These are phyloP conservation scores for Danio jaintianensis DNA, from an alignment of 2,797 vertebrate genomes.

Conservation along the genomic window DNA sequence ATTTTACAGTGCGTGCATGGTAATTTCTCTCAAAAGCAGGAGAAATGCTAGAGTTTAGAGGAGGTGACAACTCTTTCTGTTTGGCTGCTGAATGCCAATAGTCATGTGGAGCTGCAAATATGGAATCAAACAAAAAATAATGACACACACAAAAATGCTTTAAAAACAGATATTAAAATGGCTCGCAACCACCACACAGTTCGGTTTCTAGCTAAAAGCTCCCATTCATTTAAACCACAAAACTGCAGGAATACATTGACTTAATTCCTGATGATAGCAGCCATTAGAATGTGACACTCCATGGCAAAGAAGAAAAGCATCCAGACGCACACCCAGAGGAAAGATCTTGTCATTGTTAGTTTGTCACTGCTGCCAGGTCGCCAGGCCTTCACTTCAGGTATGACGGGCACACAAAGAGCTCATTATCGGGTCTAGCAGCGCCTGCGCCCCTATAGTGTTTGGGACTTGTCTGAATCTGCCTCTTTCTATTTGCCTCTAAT, in stretches of 20 bases:
- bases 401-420: slow-evolving; percentile 24
- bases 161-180: background rate
- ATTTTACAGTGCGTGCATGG: background rate
- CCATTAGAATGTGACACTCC: slow-evolving; percentile 30
- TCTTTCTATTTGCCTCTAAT: slow-evolving; percentile 56
- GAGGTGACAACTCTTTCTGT: background rate
- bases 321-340: slow-evolving; percentile 14
- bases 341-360: slow-evolving; percentile 19
- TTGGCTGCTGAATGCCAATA: background rate
- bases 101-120: background rate
- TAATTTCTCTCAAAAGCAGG: background rate
- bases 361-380: slow-evolving; percentile 28
- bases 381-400: slow-evolving; percentile 24
- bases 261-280: slow-evolving; percentile 11
- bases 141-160: background rate
- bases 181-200: background rate
- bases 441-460: slow-evolving; percentile 32
- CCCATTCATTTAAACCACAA: background rate
- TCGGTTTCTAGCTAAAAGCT: background rate
- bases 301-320: slow-evolving; percentile 2
- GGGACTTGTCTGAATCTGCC: slow-evolving; percentile 37
- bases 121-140: background rate
- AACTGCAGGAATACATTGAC: background rate
- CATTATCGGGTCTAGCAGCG: slow-evolving; percentile 65
- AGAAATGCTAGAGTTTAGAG: background rate